Evolutionary conservation across 2,113 vertebrate species (phyloP).

Genomic region (Galeopterus variegatus): DNA sequence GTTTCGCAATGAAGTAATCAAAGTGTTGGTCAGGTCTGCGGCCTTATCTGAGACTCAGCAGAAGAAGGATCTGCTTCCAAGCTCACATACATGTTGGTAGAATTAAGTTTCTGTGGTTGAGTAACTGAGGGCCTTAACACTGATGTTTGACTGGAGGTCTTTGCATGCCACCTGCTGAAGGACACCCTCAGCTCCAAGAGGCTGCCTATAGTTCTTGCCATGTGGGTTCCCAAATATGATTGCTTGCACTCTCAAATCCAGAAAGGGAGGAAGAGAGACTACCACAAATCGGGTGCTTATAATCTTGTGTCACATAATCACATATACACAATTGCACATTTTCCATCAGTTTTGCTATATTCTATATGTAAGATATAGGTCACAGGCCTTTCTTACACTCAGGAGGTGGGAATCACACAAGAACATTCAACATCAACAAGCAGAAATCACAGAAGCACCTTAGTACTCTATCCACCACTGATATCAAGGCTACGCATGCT

Average conservation of each 20-base stretch:
- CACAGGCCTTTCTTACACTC: not conserved
- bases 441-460: not conserved
- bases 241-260: not conserved
- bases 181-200: not conserved
- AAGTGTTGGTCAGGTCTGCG: not conserved
- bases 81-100: fast-evolving
- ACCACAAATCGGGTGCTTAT: not conserved
- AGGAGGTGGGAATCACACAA: not conserved
- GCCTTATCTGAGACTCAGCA: not conserved
- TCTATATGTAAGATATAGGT: not conserved
- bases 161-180: not conserved
- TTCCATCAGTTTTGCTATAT: not conserved
- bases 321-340: not conserved
- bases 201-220: fast-evolving
- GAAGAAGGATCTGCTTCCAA: fast-evolving
- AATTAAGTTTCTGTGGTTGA: no score
- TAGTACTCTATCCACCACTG: not conserved
- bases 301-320: not conserved
- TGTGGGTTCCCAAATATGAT: not conserved
- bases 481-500: no score
- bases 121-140: not conserved
- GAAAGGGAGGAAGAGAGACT: not conserved
- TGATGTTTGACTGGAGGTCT: not conserved
- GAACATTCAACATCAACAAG: not conserved
- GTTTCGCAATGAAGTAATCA: not conserved